Conservation (phyloP, 2,888 invertebrate genomes). For the Holacanthella duospinosa region DNA sequence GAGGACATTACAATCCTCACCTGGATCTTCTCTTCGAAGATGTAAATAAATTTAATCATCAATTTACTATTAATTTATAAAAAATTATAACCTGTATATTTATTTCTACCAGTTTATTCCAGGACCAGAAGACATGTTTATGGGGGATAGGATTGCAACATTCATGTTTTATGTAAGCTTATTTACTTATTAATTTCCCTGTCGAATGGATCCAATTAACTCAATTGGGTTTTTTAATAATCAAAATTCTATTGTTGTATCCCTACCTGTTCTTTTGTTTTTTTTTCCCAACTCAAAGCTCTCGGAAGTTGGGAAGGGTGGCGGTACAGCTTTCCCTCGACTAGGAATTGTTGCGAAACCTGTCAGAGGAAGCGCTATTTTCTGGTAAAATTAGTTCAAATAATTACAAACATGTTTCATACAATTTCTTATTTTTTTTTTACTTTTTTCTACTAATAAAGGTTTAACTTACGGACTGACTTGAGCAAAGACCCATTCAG, state of each 20-base stretch:
- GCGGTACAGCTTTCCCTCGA: slow-evolving; percentile 40
- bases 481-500: background rate
- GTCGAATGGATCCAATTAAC: background rate
- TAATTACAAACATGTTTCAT: background rate
- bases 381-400: slow-evolving; percentile 41
- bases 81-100: too few relatives aligned
- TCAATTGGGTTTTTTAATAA: background rate
- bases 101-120: slow-evolving; percentile 9
- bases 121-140: slow-evolving; percentile 5
- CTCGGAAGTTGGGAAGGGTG: slow-evolving; percentile 34
- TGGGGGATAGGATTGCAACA: slow-evolving; percentile 32
- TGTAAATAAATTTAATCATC: slow-evolving; percentile 9
- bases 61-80: background rate
- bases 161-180: slow-evolving; percentile 33
- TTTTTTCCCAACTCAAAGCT: slow-evolving; percentile 17
- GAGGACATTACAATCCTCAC: slow-evolving; percentile 46
- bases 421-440: too few relatives aligned
- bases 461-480: slow-evolving; percentile 3
- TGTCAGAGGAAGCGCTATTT: slow-evolving; percentile 42
- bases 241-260: background rate
- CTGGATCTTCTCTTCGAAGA: slow-evolving; percentile 37
- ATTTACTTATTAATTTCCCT: background rate
- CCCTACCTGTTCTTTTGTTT: background rate
- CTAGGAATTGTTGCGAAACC: slow-evolving; percentile 38
- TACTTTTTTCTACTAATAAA: background rate